These are phyloP conservation scores for Microctenopoma lineatum DNA, from an alignment of 2,797 vertebrate species.

Conservation along the genomic window DNA sequence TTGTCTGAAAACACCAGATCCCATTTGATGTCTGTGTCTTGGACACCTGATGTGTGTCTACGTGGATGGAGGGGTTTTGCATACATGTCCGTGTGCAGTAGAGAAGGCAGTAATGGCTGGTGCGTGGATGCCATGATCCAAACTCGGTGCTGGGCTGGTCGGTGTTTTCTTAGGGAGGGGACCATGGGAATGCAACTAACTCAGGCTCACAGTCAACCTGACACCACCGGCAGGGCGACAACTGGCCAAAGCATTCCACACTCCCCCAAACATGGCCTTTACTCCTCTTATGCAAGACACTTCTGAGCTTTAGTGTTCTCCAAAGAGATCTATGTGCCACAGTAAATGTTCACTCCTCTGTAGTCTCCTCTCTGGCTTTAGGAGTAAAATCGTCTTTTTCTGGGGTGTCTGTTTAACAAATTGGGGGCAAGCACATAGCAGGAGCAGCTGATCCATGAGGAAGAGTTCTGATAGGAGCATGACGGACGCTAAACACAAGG, in stretches of 20 bases:
- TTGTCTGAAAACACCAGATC: conserved; percentile 34
- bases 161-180: conserved; percentile 69
- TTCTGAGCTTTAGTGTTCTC: conserved; percentile 56
- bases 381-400: conserved; percentile 40
- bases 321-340: conserved; percentile 51
- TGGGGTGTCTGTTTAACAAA: conserved; percentile 61
- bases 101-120: conserved; percentile 45
- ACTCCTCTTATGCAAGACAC: conserved; percentile 49
- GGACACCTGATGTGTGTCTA: conserved; percentile 36
- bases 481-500: conserved; percentile 77
- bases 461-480: conserved; percentile 72
- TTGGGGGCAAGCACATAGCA: conserved; percentile 43
- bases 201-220: conserved; percentile 70
- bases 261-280: conserved; percentile 68
- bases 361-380: neutral
- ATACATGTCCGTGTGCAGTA: conserved; percentile 38
- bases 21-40: conserved; percentile 25
- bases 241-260: conserved; percentile 73
- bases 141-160: conserved; percentile 20
- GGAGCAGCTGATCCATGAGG: conserved; percentile 63
- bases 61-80: conserved; percentile 53
- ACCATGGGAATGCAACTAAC: conserved; percentile 70
- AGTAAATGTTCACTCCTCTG: conserved; percentile 27
- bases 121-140: conserved; percentile 49
- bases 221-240: conserved; percentile 72